These are phyloP conservation scores for Ashinkailepas kermadecensis DNA, from an alignment of 2,888 invertebrate genomes.

Conservation along the genomic window DNA sequence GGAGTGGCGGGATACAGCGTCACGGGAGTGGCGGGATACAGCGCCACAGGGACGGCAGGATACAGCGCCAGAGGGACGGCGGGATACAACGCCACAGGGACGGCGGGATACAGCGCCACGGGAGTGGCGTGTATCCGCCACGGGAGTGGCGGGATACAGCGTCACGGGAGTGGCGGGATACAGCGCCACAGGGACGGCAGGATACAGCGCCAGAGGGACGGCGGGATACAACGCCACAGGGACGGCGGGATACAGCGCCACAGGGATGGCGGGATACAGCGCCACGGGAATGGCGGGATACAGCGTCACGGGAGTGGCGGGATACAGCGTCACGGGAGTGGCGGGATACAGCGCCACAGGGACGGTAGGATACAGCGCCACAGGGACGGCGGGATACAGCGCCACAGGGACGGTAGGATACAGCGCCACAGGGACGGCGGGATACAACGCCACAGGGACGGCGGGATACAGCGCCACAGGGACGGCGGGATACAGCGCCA, in stretches of 20 bases:
- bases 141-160: neutral
- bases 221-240: neutral
- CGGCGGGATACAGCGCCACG: conserved; percentile 22
- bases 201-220: no score
- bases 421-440: neutral
- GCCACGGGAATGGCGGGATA: conserved; percentile 15
- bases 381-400: neutral
- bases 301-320: conserved; percentile 33
- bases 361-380: conserved; percentile 22
- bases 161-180: conserved; percentile 12
- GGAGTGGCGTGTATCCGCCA: no score
- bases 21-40: conserved; percentile 14
- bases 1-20: neutral
- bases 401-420: conserved; percentile 9
- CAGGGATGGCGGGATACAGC: neutral
- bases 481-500: neutral
- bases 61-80: no score
- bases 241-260: conserved; percentile 23
- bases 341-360: neutral
- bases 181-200: no score
- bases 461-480: conserved; percentile 18
- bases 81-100: neutral
- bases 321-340: no score
- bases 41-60: no score
- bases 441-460: neutral